These are phyloP conservation scores for Teleopsis dalmanni DNA, from an alignment of 1,140 invertebrate species.

Conservation along the genomic window DNA sequence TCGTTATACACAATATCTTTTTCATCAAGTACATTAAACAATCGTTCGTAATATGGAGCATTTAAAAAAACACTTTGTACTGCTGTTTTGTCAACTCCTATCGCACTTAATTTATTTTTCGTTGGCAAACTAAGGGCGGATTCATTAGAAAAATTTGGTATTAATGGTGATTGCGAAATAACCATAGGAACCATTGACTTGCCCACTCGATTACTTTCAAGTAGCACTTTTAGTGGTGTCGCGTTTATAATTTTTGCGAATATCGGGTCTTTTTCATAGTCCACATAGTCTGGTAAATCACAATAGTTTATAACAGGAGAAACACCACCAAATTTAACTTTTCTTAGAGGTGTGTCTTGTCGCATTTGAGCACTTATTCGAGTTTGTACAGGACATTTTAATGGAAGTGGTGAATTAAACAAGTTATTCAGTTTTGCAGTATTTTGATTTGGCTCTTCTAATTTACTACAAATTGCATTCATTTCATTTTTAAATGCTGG, in stretches of 20 bases:
- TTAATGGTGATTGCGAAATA: constrained; percentile 18
- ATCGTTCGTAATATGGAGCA: constrained; percentile 50
- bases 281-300: constrained; percentile 30
- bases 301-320: constrained; percentile 32
- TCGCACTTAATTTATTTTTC: constrained; percentile 48
- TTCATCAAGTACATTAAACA: constrained; percentile 49
- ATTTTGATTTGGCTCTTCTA: constrained; percentile 5
- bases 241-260: constrained; percentile 38
- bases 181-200: constrained; percentile 17
- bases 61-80: constrained; percentile 53
- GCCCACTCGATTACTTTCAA: constrained; percentile 24
- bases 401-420: constrained; percentile 34
- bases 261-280: constrained; percentile 35
- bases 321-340: constrained; percentile 38
- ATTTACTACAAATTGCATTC: constrained; percentile 15
- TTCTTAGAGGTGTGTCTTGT: constrained; percentile 38
- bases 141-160: constrained; percentile 14
- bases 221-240: constrained; percentile 25
- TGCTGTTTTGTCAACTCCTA: constrained; percentile 48
- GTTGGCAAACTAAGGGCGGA: constrained; percentile 45
- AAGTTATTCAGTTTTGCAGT: too few relatives aligned
- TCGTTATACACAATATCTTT: constrained; percentile 47
- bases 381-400: constrained; percentile 26
- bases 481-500: constrained; percentile 49
- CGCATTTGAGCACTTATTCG: constrained; percentile 31